phyloP scores from a whole-genome alignment of 2,797 vertebrate species.

The Allobates femoralis region DNA sequence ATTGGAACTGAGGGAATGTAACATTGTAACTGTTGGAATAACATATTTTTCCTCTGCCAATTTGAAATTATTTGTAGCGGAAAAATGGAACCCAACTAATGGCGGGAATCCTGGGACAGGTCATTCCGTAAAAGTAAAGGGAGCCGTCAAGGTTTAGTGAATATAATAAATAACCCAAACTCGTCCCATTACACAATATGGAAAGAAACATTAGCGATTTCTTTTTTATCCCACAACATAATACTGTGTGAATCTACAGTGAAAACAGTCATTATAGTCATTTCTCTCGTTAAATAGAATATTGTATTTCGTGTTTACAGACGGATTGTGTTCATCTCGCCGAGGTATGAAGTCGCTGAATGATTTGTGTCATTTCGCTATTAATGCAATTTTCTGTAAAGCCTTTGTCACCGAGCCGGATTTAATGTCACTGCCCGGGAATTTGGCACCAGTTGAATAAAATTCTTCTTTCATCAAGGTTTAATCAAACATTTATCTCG shows the following conservation, averaged over 20 bases:
- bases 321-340: slow-evolving; percentile 27
- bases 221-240: not conserved
- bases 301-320: slow-evolving; percentile 27
- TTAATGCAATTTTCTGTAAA: slow-evolving; percentile 26
- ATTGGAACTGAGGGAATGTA: too few species aligned
- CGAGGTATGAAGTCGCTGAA: slow-evolving; percentile 19
- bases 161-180: not conserved
- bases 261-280: slow-evolving; percentile 8
- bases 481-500: slow-evolving; percentile 79
- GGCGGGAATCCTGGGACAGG: not conserved
- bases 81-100: too few species aligned
- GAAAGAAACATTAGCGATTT: not conserved
- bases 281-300: slow-evolving; percentile 5
- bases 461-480: slow-evolving; percentile 77
- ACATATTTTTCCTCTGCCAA: too few species aligned
- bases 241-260: not conserved
- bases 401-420: slow-evolving; percentile 17
- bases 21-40: too few species aligned
- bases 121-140: not conserved
- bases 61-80: too few species aligned
- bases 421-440: slow-evolving; percentile 68
- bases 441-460: slow-evolving; percentile 71
- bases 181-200: not conserved
- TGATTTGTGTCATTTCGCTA: slow-evolving; percentile 44
- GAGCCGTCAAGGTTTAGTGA: not conserved